Evolutionary conservation across 2,113 vertebrate genomes (phyloP).

Genomic region (Myotis brandtii): DNA sequence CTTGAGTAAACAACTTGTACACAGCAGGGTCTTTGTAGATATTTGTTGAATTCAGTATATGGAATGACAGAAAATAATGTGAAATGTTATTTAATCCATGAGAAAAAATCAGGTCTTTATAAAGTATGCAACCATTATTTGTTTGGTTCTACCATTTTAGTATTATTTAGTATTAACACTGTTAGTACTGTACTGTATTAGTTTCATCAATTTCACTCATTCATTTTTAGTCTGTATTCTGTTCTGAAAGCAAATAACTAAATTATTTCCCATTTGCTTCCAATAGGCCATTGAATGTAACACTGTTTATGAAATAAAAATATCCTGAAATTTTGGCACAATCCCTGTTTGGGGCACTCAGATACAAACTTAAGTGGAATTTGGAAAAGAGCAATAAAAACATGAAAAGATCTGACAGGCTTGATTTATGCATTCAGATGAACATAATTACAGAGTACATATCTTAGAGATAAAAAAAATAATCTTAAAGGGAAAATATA

Average conservation of each 20-base stretch:
- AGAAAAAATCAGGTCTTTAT: not conserved
- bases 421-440: slow-evolving; percentile 74
- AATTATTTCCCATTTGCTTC: not conserved
- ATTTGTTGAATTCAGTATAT: not conserved
- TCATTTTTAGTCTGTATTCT: not conserved
- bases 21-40: not conserved
- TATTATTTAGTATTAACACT: not conserved
- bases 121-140: not conserved
- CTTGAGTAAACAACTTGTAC: not conserved
- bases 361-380: slow-evolving; percentile 47
- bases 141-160: not conserved
- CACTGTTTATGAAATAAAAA: slow-evolving; percentile 34
- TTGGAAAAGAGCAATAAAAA: slow-evolving; percentile 62
- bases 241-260: not conserved
- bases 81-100: not conserved
- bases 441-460: slow-evolving; percentile 63
- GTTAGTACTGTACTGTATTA: not conserved
- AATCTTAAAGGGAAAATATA: not conserved
- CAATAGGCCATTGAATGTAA: not conserved
- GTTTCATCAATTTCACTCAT: not conserved
- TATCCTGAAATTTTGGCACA: not conserved
- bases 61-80: not conserved
- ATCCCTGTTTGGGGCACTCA: not conserved
- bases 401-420: slow-evolving; percentile 13
- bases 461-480: slow-evolving; percentile 58